phyloP scores from a whole-genome alignment of 1,140 invertebrate genomes.

The Cyclargus thomasi region DNA sequence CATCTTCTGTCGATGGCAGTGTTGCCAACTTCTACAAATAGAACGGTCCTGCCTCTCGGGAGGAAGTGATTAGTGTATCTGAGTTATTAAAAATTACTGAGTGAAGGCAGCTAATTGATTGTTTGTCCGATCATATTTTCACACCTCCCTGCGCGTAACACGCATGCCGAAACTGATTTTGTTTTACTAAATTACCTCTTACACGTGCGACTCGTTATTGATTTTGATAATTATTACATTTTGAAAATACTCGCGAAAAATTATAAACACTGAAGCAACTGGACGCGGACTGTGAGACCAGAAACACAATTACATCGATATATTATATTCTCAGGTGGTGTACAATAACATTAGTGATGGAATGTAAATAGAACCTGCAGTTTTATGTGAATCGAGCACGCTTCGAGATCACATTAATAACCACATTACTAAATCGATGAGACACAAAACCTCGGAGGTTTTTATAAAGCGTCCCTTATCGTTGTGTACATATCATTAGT shows the following conservation, averaged over 20 bases:
- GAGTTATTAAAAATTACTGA: constrained; percentile 73
- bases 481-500: constrained; percentile 72
- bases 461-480: constrained; percentile 63
- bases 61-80: constrained; percentile 69
- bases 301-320: neutral
- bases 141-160: constrained; percentile 8
- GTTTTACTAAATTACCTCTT: neutral
- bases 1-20: constrained; percentile 69
- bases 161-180: neutral
- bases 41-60: constrained; percentile 59
- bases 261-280: neutral
- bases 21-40: constrained; percentile 61
- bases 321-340: neutral
- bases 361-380: constrained; percentile 3
- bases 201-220: neutral
- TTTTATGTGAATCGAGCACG: constrained; percentile 5
- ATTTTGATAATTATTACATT: neutral
- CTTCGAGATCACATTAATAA: constrained; percentile 28
- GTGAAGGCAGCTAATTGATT: constrained; percentile 70
- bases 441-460: constrained; percentile 53
- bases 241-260: neutral
- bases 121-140: constrained; percentile 33
- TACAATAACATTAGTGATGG: neutral
- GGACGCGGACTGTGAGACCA: neutral
- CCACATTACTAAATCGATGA: constrained; percentile 42